Conservation (phyloP, 2,797 vertebrate species). For the Sciaenops ocellatus region DNA sequence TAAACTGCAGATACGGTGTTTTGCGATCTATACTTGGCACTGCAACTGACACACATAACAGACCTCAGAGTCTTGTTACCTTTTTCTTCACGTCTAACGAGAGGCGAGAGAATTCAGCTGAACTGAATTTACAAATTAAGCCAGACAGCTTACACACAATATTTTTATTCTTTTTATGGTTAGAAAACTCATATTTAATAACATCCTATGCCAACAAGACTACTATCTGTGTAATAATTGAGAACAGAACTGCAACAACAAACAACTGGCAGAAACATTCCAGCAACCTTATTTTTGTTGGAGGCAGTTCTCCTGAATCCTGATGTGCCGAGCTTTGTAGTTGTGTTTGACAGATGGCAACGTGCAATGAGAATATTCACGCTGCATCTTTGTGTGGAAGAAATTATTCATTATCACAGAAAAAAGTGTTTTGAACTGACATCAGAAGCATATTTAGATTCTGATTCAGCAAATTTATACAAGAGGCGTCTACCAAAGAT, state of each 20-base stretch:
- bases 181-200: too few relatives aligned
- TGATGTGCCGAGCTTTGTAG: neutral
- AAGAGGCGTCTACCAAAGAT: neutral
- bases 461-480: neutral
- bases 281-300: neutral
- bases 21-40: too few relatives aligned
- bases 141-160: too few relatives aligned
- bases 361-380: neutral
- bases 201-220: too few relatives aligned
- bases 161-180: too few relatives aligned
- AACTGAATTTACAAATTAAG: too few relatives aligned
- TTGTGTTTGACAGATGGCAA: constrained; percentile 2
- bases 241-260: neutral
- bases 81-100: too few relatives aligned
- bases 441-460: neutral
- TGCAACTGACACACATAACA: too few relatives aligned
- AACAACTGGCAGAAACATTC: neutral
- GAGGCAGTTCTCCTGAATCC: neutral
- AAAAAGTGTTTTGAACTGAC: constrained; percentile 1
- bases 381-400: neutral
- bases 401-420: neutral
- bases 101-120: too few relatives aligned
- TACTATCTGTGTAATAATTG: too few relatives aligned
- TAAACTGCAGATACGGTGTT: too few relatives aligned
- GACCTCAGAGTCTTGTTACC: too few relatives aligned